Base-by-base conservation (phyloP, 2,113 vertebrate genomes). In the Passer montanus region DNA sequence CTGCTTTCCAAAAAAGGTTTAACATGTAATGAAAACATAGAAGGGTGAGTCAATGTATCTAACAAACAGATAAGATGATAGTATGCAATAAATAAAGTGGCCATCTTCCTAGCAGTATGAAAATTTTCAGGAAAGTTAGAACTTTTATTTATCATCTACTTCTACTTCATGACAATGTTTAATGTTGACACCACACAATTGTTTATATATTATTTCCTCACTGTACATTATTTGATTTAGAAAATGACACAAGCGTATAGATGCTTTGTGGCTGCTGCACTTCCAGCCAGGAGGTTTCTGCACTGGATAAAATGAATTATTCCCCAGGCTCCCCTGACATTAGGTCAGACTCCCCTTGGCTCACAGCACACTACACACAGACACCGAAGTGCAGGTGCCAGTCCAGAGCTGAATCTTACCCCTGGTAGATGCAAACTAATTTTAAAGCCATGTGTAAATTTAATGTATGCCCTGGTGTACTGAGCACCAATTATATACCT, bases 301-400 rank as follows among this genome's bases (percentile, higher is more conserved):
- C 24, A n/a, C 0, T 63, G 27, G 66, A 72, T 16, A n/a, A 84
- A 77, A 84, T 7, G 0, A 60, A 26, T 62, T 58, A 47, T 53
- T 76, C 22, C 31, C 27, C 68, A 43, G 43, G 13, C 44, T 75
- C 15, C 44, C 26, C 52, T 28, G 15, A 44, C 22, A 31, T 49
- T 6, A 68, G 35, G 22, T 82, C 35, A 0, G 0, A 15, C 10
- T 41, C 20, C 12, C 9, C 28, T 21, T 0, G 0, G 56, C 33
- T 72, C 53, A 50, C 1, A 1, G n/a, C 15, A n/a, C 26, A 7
- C 24, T 28, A 28, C 78, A 41, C 1, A 0, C 1, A 47, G 17
- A 47, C 18, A 82, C 26, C 35, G 23, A 74, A 72, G 31, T 3
- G 6, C 28, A 66, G n/a, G 13, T 14, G 10, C 46, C 74, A 49